These are phyloP conservation scores for Gisinianus flammeolus DNA, from an alignment of 2,888 invertebrate genomes.

Conservation along the genomic window DNA sequence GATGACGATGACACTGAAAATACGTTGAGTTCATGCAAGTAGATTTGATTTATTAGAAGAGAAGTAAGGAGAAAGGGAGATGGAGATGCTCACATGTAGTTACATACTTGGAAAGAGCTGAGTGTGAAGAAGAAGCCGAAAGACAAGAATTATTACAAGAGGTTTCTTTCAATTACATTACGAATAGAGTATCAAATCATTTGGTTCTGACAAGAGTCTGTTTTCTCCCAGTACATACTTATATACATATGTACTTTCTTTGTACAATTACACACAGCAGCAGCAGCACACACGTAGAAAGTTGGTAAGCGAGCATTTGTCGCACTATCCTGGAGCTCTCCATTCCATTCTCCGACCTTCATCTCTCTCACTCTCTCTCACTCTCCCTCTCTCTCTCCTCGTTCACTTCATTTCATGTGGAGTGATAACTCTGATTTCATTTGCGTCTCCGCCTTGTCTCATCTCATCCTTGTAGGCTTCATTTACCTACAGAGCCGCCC, in stretches of 20 bases:
- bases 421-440: conserved; percentile 23
- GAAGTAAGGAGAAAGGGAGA: too few relatives aligned
- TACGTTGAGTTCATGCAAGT: too few relatives aligned
- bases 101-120: too few relatives aligned
- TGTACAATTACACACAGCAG: too few relatives aligned
- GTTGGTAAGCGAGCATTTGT: conserved; percentile 8
- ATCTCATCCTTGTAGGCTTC: conserved; percentile 19
- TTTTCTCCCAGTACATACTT: background rate
- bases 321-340: too few relatives aligned
- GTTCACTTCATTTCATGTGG: conserved; percentile 10
- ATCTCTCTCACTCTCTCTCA: background rate
- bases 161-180: conserved; percentile 27
- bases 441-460: conserved; percentile 3
- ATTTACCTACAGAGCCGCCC: conserved; percentile 4
- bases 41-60: too few relatives aligned
- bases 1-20: too few relatives aligned
- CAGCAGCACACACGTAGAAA: background rate
- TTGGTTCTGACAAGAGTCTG: background rate
- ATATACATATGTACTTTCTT: too few relatives aligned
- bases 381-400: background rate
- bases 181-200: conserved; percentile 18
- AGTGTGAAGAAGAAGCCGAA: background rate
- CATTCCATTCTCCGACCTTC: too few relatives aligned
- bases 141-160: conserved; percentile 11
- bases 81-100: too few relatives aligned